phyloP scores from a whole-genome alignment of 2,113 vertebrate species.

The Pygoscelis adeliae region DNA sequence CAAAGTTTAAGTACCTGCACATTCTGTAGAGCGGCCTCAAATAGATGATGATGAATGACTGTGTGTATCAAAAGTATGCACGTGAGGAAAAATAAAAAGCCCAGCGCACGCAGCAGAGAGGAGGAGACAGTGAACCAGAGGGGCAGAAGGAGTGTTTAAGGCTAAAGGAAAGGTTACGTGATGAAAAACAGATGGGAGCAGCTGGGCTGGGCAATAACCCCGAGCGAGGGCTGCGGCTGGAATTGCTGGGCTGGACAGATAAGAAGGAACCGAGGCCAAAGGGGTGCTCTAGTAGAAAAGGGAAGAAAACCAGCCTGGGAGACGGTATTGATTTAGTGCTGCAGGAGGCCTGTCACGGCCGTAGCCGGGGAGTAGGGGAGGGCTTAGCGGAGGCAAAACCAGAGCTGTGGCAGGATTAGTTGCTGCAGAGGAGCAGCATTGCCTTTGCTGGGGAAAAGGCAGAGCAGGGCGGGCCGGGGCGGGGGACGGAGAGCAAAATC shows the following conservation, averaged over 20 bases:
- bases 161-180: neutral
- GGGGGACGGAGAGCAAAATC: neutral
- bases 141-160: neutral
- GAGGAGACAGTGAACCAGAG: neutral
- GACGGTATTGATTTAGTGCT: neutral
- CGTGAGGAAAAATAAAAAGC: neutral
- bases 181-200: neutral
- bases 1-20: neutral
- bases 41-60: neutral
- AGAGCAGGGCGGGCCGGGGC: neutral
- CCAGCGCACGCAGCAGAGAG: neutral
- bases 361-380: accelerated
- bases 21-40: neutral
- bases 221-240: neutral
- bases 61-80: neutral
- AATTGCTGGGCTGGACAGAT: neutral
- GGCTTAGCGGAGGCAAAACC: neutral
- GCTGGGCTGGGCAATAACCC: neutral
- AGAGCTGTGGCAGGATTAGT: neutral
- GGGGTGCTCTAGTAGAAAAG: neutral
- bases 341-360: neutral
- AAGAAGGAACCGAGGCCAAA: neutral
- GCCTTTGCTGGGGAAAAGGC: neutral
- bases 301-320: neutral
- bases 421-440: neutral